A percentile compares a stretch with the other conserved stretches of the same genome.
phyloP scores from a whole-genome alignment of 92 coral and sea anemone species.

The Epizoanthus ramosus region DNA sequence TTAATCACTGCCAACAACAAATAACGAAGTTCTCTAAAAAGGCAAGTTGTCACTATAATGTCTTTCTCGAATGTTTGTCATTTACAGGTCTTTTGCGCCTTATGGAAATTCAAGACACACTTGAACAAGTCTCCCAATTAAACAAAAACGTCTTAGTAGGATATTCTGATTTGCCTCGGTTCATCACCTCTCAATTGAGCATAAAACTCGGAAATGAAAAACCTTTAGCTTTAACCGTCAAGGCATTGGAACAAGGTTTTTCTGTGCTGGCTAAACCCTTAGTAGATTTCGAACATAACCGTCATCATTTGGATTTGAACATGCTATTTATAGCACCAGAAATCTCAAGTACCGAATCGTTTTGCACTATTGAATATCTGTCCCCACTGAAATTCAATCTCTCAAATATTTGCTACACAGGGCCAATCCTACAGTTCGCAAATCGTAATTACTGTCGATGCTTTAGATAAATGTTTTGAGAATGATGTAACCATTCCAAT shows the following conservation, averaged over 20 bases:
- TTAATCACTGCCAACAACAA: background rate
- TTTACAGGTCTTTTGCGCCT: slow-evolving; percentile 37
- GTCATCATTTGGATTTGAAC: slow-evolving; percentile 2
- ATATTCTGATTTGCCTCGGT: slow-evolving; percentile 35
- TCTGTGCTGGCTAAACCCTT: slow-evolving; percentile 44
- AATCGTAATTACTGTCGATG: slow-evolving; percentile 7
- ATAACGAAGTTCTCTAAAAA: slow-evolving; percentile 1
- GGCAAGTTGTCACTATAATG: slow-evolving; percentile 2
- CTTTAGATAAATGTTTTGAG: slow-evolving; percentile 42
- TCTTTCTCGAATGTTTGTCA: slow-evolving; percentile 33
- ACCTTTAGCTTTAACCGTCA: slow-evolving; percentile 20
- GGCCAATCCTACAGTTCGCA: slow-evolving; percentile 37
- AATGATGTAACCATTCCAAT: slow-evolving; percentile 26
- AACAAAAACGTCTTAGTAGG: slow-evolving; percentile 26
- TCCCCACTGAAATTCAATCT: slow-evolving; percentile 42
- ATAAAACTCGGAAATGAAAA: background rate
- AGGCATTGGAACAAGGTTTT: slow-evolving; percentile 46
- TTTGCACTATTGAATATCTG: slow-evolving; percentile 46
- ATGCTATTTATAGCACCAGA: slow-evolving; percentile 42
- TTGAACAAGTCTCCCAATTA: slow-evolving; percentile 36
- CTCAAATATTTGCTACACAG: slow-evolving; percentile 36
- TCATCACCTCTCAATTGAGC: slow-evolving; percentile 43
- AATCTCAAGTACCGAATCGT: slow-evolving; percentile 9
- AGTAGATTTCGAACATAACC: slow-evolving; percentile 35
- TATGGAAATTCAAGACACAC: slow-evolving; percentile 36